phyloP scores from a whole-genome alignment of 2,888 invertebrate genomes.

The Heteromyza rotundicornis region DNA sequence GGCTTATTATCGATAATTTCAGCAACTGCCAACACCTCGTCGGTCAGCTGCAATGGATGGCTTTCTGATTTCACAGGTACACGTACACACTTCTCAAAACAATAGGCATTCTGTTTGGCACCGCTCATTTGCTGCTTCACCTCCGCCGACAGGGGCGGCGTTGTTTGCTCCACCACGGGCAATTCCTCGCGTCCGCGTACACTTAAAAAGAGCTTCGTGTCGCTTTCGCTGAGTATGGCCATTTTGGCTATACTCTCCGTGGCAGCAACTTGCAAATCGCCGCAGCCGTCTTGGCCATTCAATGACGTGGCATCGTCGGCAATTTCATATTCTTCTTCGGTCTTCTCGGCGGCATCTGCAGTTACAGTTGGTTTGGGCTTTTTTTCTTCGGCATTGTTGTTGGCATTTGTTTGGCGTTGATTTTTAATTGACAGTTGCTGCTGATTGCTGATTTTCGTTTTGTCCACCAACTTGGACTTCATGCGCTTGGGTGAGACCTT shows the following conservation, averaged over 20 bases:
- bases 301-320: constrained; percentile 65
- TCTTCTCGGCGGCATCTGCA: too few species aligned
- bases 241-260: constrained; percentile 60
- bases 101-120: constrained; percentile 29
- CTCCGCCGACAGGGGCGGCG: constrained; percentile 21
- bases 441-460: constrained; percentile 38
- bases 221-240: constrained; percentile 63
- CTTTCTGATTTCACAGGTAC: constrained; percentile 55
- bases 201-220: constrained; percentile 63
- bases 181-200: constrained; percentile 77
- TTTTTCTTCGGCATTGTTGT: constrained; percentile 30
- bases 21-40: constrained; percentile 21
- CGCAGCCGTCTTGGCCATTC: constrained; percentile 50
- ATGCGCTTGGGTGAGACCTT: constrained; percentile 50
- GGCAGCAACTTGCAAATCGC: constrained; percentile 19
- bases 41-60: constrained; percentile 52
- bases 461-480: constrained; percentile 30
- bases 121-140: constrained; percentile 2
- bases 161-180: constrained; percentile 64
- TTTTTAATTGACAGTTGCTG: too few species aligned
- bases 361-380: too few species aligned
- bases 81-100: constrained; percentile 52
- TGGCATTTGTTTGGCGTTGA: constrained; percentile 1
- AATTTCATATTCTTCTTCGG: constrained; percentile 65
- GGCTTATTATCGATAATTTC: constrained; percentile 36